phyloP scores from a whole-genome alignment of 2,797 vertebrate species.

The Pangasius krempfi region DNA sequence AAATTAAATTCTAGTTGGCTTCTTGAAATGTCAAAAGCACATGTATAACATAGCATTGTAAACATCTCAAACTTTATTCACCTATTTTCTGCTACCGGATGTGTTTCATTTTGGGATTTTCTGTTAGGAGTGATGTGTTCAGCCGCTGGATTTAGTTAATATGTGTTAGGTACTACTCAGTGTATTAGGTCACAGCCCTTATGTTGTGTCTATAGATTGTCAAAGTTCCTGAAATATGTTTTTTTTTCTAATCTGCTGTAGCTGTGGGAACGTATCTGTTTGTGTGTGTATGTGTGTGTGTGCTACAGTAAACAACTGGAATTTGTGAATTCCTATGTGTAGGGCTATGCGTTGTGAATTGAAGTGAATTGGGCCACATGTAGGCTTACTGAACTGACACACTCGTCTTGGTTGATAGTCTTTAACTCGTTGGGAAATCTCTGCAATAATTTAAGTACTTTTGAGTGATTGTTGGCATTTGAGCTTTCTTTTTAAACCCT shows the following conservation, averaged over 20 bases:
- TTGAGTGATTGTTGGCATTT: not conserved
- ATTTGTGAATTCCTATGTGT: not conserved
- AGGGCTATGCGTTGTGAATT: not conserved
- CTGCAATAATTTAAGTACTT: not conserved
- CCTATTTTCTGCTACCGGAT: not conserved
- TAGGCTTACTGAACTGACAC: not conserved
- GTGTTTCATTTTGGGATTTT: not conserved
- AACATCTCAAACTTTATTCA: not conserved
- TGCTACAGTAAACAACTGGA: not conserved
- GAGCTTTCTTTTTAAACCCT: not conserved
- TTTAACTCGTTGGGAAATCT: not conserved
- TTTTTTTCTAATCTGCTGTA: not conserved
- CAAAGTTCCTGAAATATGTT: not conserved
- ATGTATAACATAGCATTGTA: not conserved
- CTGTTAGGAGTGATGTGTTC: not conserved
- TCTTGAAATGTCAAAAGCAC: not conserved
- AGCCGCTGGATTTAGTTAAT: not conserved
- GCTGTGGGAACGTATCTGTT: not conserved
- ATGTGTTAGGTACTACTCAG: not conserved
- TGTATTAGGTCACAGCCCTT: not conserved
- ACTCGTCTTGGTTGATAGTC: not conserved
- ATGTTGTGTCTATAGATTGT: not conserved
- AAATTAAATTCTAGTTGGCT: not conserved
- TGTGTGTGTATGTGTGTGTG: not conserved
- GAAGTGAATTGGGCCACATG: not conserved